Evolutionary conservation across 2,888 invertebrate species (phyloP), one percentile per base, ranked within the genome.

Genomic region (Watsonalla cultraria): DNA sequence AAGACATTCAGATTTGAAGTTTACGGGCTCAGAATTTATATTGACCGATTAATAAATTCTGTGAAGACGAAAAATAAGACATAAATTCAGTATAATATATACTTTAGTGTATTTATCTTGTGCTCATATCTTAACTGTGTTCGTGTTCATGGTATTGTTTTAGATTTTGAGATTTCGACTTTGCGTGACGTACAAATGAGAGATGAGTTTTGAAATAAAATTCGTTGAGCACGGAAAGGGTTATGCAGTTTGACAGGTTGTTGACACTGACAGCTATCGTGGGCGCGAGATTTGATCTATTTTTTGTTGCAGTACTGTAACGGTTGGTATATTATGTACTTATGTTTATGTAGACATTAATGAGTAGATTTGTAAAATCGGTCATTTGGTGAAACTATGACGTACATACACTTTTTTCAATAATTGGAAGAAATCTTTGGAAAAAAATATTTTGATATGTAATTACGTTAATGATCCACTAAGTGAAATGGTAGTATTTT

Each of bases 1-100:
- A 67, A 76, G 76, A 78, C 69, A 72, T 70, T 81, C 79, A 79
- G 76, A 72, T 78, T 81, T 75, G 76, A 70, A 76, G 72, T 72
- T 68, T 62, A 79, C 88, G 80, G 81, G 72, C 73, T 72, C 82
- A 74, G 90, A 86, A 90, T 90, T 84, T 89, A 86, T 86, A 90
- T 87, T 84, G 85, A 83, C 76, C 86, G 86, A 89, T 90, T 89
- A 88, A 86, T 89, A 86, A 86, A 86, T 90, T 89, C 90, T 64
- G 59, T 78, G 90, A 90, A 90, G 69, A 76, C 71, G 62, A 51
- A 46, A 73, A 89, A 84, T 90, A 86, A 90, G 89, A 90, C 87
- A 90, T 90, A 90, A 89, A 90, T 90, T 89, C 80, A 81, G 83
- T 86, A 86, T 86, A 85, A 86, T 85, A 83, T 75, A 78, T 46